Evolutionary conservation across 2,113 vertebrate species (phyloP), one percentile per base, ranked within the genome.

Genomic region (Pampusana beccarii): DNA sequence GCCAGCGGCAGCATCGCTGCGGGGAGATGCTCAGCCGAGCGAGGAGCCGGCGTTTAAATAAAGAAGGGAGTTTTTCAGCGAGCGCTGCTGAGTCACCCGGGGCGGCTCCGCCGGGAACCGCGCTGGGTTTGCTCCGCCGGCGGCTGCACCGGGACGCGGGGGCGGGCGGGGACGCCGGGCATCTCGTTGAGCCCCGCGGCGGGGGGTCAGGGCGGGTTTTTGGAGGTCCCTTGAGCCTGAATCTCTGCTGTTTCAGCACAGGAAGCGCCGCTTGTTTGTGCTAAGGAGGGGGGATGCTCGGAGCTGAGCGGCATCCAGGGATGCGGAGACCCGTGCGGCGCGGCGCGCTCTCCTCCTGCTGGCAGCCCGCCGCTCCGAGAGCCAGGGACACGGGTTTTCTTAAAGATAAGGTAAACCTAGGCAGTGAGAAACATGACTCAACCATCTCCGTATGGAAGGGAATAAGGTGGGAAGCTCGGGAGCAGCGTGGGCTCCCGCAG

Each of bases 71-170:
- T 71, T 83, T 70, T 69, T 18, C 44, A 46, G 44, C 44, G 29
- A 81, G 71, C 71, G 86, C 86, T 90, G 87, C 93, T 80, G 93
- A 90, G 91, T 95, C 93, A 93, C 93, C 51, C 6, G 38, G 44
- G 78, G 77, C 86, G 6, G 93, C 87, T 80, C 78, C 4, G 66
- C 16, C 13, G 92, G 83, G 92, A 91, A 83, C 40, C 11, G 71
- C 11, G 58, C 44, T 42, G 81, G 64, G 17, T 80, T 44, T 9
- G 86, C 90, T 77, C 40, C 15, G 69, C 66, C 33, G 12, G 60
- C 14, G 11, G 25, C 75, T 17, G 60, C 48, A 51, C 14, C 6
- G 46, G 8, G 20, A 33, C 10, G 40, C 10, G 38, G 86, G 42
- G 81, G 64, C 2, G 48, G 77, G 3, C 1, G 40, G 31, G 53